Conservation (phyloP, 2,797 vertebrate genomes). For the Characodon lateralis region DNA sequence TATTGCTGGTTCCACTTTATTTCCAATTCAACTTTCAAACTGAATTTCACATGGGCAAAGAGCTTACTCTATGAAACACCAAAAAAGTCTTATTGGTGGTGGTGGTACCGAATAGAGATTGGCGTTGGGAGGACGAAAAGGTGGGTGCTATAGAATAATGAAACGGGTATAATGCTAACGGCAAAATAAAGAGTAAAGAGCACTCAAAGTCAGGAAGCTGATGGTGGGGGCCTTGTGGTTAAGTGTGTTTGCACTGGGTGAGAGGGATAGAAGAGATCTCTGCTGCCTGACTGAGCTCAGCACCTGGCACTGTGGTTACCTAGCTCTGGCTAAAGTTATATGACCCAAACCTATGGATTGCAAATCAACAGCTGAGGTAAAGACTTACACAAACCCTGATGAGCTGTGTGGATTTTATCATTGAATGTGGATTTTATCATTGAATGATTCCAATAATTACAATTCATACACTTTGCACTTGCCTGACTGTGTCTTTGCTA, state of each 20-base stretch:
- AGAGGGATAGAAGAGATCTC: constrained; percentile 82
- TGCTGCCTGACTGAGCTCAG: constrained; percentile 84
- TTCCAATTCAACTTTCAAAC: constrained; percentile 81
- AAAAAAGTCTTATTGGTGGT: constrained; percentile 62
- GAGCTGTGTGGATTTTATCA: constrained; percentile 49
- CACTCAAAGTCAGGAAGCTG: constrained; percentile 87
- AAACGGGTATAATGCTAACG: constrained; percentile 82
- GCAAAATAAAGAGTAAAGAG: constrained; percentile 87
- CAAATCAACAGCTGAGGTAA: constrained; percentile 20
- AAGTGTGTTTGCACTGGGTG: constrained; percentile 82
- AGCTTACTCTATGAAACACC: constrained; percentile 88
- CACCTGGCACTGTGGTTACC: constrained; percentile 60
- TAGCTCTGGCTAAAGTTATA: constrained; percentile 57
- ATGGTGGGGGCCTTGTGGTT: constrained; percentile 81
- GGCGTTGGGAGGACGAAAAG: constrained; percentile 52
- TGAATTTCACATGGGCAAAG: constrained; percentile 88
- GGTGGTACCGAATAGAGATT: constrained; percentile 59
- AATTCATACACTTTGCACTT: constrained; percentile 18
- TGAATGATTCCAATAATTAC: constrained; percentile 21
- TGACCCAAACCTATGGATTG: constrained; percentile 53
- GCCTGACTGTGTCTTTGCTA: constrained; percentile 11
- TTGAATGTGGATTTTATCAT: constrained; percentile 47
- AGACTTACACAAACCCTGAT: constrained; percentile 18
- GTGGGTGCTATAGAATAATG: constrained; percentile 68
- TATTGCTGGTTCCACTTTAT: constrained; percentile 78